These are phyloP conservation scores for Peromyscus maniculatus DNA, from an alignment of 2,113 vertebrate genomes.

Conservation along the genomic window DNA sequence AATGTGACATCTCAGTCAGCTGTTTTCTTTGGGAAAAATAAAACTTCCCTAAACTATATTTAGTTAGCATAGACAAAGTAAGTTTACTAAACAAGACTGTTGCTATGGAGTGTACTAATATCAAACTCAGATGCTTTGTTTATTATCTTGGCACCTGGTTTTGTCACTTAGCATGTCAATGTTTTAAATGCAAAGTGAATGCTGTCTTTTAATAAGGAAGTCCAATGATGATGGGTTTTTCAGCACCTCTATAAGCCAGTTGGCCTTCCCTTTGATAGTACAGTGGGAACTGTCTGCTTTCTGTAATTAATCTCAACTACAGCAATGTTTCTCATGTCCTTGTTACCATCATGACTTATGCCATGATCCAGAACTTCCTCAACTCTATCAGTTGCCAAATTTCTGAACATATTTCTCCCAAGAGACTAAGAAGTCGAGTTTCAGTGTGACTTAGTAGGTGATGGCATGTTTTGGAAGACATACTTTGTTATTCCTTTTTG, in stretches of 20 bases:
- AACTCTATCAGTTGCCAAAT: background rate
- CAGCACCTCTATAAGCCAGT: too few relatives aligned
- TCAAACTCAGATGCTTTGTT: background rate
- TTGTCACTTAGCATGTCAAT: background rate
- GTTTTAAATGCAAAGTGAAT: background rate
- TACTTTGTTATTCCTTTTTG: background rate
- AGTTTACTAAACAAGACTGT: background rate
- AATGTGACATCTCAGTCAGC: slow-evolving; percentile 7
- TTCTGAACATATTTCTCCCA: slow-evolving; percentile 36
- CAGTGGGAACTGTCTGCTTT: background rate
- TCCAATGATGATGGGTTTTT: background rate
- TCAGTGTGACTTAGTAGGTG: background rate
- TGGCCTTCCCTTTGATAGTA: background rate
- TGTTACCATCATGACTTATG: background rate
- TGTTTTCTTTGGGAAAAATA: slow-evolving; percentile 62
- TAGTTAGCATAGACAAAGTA: background rate
- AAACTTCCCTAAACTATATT: slow-evolving; percentile 39
- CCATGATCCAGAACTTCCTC: background rate
- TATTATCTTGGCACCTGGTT: background rate
- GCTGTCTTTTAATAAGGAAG: background rate
- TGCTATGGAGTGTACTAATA: background rate
- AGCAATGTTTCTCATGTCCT: background rate
- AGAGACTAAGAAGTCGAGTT: background rate
- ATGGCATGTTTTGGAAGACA: slow-evolving; percentile 7
- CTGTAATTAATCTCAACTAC: background rate